phyloP scores from a whole-genome alignment of 1,140 invertebrate genomes.

The Brachionus asplanchnoidis region DNA sequence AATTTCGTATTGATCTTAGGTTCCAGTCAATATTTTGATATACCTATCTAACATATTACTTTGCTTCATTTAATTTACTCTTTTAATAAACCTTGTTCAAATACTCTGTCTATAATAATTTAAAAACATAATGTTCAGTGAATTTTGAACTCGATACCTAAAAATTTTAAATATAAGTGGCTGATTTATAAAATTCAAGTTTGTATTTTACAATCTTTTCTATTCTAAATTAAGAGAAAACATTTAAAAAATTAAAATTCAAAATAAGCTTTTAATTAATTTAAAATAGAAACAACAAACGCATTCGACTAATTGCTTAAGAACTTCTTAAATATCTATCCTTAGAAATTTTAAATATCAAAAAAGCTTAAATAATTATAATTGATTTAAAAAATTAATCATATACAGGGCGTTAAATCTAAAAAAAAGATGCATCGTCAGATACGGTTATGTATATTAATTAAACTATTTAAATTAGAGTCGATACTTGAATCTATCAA shows the following conservation, averaged over 20 bases:
- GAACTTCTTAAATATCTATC: neutral
- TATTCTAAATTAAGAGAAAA: neutral
- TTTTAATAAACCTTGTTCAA: too few species aligned
- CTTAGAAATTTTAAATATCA: neutral
- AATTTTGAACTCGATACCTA: neutral
- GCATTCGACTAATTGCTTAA: neutral
- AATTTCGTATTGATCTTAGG: neutral
- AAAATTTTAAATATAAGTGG: neutral
- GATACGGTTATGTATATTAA: constrained; percentile 3
- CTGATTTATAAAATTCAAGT: neutral
- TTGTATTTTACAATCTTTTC: neutral
- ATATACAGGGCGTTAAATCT: neutral
- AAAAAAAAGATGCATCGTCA: neutral
- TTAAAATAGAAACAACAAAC: too few species aligned
- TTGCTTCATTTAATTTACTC: neutral
- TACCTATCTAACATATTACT: neutral
- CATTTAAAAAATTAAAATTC: neutral
- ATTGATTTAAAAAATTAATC: neutral
- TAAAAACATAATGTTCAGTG: neutral
- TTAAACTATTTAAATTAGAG: neutral
- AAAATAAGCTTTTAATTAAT: neutral
- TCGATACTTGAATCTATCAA: neutral
- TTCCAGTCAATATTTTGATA: neutral
- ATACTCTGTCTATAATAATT: neutral
- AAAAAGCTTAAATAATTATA: neutral